Base-by-base conservation (phyloP, 2,113 vertebrate genomes). In the Eudyptes chrysolophus region DNA sequence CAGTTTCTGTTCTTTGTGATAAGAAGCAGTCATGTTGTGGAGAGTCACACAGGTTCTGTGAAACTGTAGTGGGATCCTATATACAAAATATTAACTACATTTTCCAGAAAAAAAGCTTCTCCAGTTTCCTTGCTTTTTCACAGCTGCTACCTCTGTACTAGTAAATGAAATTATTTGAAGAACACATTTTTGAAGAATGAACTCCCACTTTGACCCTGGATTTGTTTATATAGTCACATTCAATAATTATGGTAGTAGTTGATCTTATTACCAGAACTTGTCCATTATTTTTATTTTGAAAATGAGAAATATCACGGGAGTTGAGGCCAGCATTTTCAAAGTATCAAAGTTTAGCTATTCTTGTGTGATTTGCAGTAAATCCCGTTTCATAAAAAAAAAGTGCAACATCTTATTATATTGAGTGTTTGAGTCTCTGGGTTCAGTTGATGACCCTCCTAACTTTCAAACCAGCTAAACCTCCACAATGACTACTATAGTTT, bases 311-410 rank as follows among this genome's bases (percentile, higher is more conserved):
- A 79, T 32, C 10, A 80, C 26, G 68, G 8, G 18, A 87, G 9
- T n/a, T 55, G 58, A 64, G 26, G 8, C 9, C 3, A 68, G 7
- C 1, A 65, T 77, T 90, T 92, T 86, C 20, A 55, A 83, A 80
- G 12, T 20, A 51, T 10, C 19, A n/a, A 82, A 26, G 1, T 29
- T 62, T 46, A 74, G 3, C 17, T 66, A 7, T 16, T 83, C 13
- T 13, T 87, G 16, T 62, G 29, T 46, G 9, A 62, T 76, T 83
- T 85, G 3, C 34, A 65, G 9, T 72, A 88, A 42, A 1, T 44
- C 1, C 0, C 5, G 14, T 69, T 69, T 49, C 3, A 27, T 22
- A 26, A 69, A 76, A 70, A 70, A 65, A 36, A 0, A 0, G 2
- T 17, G 25, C 78, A 84, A 3, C 7, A 38, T 19, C 13, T 71